These are phyloP conservation scores for Scaptodrosophila lebanonensis DNA, from an alignment of 1,140 invertebrate genomes.

Conservation along the genomic window DNA sequence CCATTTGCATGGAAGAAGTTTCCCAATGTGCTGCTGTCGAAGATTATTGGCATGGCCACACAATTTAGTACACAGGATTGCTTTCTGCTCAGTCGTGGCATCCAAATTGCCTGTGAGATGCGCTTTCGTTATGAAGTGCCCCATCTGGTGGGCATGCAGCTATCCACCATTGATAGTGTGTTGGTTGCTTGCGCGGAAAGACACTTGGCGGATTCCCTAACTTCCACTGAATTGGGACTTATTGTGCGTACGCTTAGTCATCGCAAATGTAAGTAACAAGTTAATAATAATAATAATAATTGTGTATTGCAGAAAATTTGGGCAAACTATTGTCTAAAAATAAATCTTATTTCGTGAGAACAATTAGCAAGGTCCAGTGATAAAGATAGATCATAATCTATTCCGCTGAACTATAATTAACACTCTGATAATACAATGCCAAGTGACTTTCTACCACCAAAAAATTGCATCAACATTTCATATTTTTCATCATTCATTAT, in stretches of 20 bases:
- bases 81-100: conserved; percentile 66
- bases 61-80: conserved; percentile 75
- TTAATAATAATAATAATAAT: background rate
- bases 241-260: conserved; percentile 66
- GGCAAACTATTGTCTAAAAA: background rate
- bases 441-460: too few species aligned
- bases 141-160: conserved; percentile 43
- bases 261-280: conserved; percentile 49
- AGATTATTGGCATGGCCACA: conserved; percentile 59
- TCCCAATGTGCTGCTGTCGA: conserved; percentile 62
- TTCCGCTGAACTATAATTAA: too few species aligned
- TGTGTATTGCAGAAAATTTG: background rate
- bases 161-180: conserved; percentile 58
- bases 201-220: conserved; percentile 36
- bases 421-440: too few species aligned
- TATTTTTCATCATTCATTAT: too few species aligned
- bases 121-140: conserved; percentile 59
- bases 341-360: background rate
- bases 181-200: conserved; percentile 51
- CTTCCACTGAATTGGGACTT: conserved; percentile 55
- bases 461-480: too few species aligned
- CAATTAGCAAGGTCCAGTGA: too few species aligned
- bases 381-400: too few species aligned
- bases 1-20: conserved; percentile 59
- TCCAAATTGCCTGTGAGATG: conserved; percentile 66